Base-by-base conservation (phyloP, 2,113 vertebrate species). In the Festucalex cinctus region DNA sequence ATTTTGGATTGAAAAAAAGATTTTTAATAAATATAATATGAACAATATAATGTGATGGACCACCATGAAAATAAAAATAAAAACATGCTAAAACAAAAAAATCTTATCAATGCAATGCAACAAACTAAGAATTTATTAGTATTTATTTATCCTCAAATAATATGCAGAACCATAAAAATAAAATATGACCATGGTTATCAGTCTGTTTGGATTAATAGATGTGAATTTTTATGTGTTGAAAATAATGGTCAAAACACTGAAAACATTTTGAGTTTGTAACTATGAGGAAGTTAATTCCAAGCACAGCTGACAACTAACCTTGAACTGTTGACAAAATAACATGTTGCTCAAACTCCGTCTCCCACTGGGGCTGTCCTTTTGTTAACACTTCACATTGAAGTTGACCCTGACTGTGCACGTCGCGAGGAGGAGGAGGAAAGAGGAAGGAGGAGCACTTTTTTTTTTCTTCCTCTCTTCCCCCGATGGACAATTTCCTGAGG, bases 381-480 rank as follows among this genome's bases (percentile, higher is more conserved):
- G 85, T 86, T 93, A 91, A 92, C 93, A 88, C 91, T 94, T 94
- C 92, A 94, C 93, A 92, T 95, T 95, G 94, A 94, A 94, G 94
- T 93, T 96, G 93, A 95, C 93, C 93, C 90, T 91, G 86, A 71
- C 68, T 83, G 66, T 8, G 53, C 74, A n/a, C 57, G 61, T 56
- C 16, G 36, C 32, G 35, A 36, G 58, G 65, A 9, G 58, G 20
- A 43, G 63, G 20, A 49, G 56, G 41, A 58, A 41, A 22, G 24
- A 12, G 56, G 68, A 9, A 56, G 79, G 81, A 68, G 82, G 62
- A 37, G 66, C 74, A 74, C 77, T 83, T 91, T 91, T 70, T 88
- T 84, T 78, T 32, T 32, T 32, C 28, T n/a, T n/a, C n/a, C n/a
- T n/a, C n/a, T n/a, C 28, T 32, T 32, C 28, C 28, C 85, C 78